Base-by-base conservation (phyloP, 37 sponge, comb jelly and placozoan species). In the Oscarella lobularis region DNA sequence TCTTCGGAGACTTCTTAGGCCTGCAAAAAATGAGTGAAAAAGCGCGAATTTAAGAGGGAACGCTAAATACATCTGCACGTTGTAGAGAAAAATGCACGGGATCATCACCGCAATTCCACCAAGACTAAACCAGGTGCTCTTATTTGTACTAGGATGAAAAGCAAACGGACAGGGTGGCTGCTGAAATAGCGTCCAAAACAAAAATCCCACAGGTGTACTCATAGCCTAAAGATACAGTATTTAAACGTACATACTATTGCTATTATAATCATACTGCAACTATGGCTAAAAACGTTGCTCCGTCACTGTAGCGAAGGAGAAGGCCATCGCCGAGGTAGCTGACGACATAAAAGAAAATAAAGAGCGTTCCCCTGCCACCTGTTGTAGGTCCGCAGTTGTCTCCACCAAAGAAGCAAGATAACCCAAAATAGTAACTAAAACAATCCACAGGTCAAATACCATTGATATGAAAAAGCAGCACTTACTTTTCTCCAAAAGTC, bases 151-250 rank as follows among this genome's bases (percentile, higher is more conserved):
- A 0, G 88, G 88, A 2, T 37, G 41, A 37, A 20, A 75, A 27
- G 30, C n/a, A 36, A 87, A 80, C 39, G 0, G 35, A 6, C 79
- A n/a, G 20, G 60, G 20, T 6, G 74, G 40, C 0, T 48, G 31
- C 32, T 66, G 33, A 72, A 87, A 87, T 31, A 87, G 14, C 14
- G 76, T 87, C 88, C 88, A 87, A 67, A 87, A 87, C 40, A 87
- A 40, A 66, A 82, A 78, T 71, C 88, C 88, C 33, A 87, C 75
- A n/a, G 88, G 88, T 35, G 85, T 87, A 6, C 80, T 83, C 70
- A 87, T 33, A 3, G 88, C 36, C 88, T 87, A 36, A 54, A 40
- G 3, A 34, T 3, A 33, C 5, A 77, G 34, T 35, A n/a, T n/a
- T n/a, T n/a, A n/a, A n/a, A n/a, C n/a, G n/a, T n/a, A n/a, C n/a